Base-by-base conservation (phyloP, 2,113 vertebrate species). In the Hucho hucho region DNA sequence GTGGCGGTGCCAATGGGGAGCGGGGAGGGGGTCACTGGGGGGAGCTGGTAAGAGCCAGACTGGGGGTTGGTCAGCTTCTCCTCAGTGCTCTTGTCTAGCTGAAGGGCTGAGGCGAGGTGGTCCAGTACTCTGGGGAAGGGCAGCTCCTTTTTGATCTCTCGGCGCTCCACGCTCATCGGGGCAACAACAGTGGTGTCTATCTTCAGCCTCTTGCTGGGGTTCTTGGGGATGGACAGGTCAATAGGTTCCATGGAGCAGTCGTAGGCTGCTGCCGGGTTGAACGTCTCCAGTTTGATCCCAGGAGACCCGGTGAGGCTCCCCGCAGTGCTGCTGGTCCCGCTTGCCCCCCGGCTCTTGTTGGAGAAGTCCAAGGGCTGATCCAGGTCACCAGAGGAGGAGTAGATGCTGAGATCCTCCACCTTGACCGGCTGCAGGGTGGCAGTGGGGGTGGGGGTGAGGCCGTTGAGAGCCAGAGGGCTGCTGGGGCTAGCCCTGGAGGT, bases 281-380 rank as follows among this genome's bases (percentile, higher is more conserved):
- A 74, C 5, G 72, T 90, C 80, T 98, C 96, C 88, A 93, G 88
- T 77, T 97, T 98, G 67, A 96, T 92, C 1, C 92, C 92, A 18
- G 94, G 91, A 4, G 93, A 86, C 28, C 3, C 80, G 1, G 91
- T 89, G 63, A 93, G 84, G 28, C 91, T 77, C 29, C 37, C 67
- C 1, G 67, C 4, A 20, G 5, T 14, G 16, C 67, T 69, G 67
- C 37, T 69, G 1, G 32, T 20, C 49, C 5, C 67, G 4, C 77
- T 72, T 69, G 70, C 58, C 53, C n/a, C 69, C 1, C 25, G 43
- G 83, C 83, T 88, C 80, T 95, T 97, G 73, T 95, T 95, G 0
- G 97, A 99, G 75, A 98, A 99, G 89, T 99, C 98, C 69, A 99
- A 89, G 0, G 98, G 97, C 87, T 98, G 96, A 0, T 95, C 96